Evolutionary conservation across 2,888 invertebrate genomes (phyloP).

Genomic region (Spisula solida): DNA sequence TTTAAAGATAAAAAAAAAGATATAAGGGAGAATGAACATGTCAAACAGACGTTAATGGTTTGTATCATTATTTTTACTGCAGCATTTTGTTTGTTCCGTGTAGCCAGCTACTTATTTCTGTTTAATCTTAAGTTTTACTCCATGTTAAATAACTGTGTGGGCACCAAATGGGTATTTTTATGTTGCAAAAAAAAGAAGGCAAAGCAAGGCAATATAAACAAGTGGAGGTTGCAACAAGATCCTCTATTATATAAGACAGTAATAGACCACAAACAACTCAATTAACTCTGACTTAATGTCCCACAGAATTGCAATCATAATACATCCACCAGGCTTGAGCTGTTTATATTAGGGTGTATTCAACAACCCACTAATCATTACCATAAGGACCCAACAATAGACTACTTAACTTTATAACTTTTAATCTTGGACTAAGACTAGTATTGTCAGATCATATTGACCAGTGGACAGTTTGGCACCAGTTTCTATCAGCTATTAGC

Average conservation of each 20-base stretch:
- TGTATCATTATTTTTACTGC: conserved; percentile 5
- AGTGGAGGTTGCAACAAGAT: not conserved
- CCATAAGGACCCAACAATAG: not conserved
- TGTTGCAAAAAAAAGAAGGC: not conserved
- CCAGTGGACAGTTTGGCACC: conserved; percentile 42
- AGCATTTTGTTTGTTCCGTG: not conserved
- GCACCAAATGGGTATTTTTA: not conserved
- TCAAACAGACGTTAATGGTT: not conserved
- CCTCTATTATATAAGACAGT: not conserved
- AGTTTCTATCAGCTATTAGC: conserved; percentile 34
- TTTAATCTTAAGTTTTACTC: not conserved
- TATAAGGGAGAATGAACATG: not conserved
- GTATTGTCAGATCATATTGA: conserved; percentile 22
- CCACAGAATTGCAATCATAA: not conserved
- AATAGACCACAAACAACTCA: not conserved
- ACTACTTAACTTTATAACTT: conserved; percentile 25
- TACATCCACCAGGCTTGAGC: not conserved
- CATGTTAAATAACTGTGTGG: not conserved
- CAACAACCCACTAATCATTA: not conserved
- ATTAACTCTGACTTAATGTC: not conserved
- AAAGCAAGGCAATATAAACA: not conserved
- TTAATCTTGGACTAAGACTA: conserved; percentile 10
- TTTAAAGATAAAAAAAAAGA: not conserved
- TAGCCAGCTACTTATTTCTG: not conserved
- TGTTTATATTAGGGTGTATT: not conserved